phyloP scores from a whole-genome alignment of 2,113 vertebrate species.

The Panthera uncia region DNA sequence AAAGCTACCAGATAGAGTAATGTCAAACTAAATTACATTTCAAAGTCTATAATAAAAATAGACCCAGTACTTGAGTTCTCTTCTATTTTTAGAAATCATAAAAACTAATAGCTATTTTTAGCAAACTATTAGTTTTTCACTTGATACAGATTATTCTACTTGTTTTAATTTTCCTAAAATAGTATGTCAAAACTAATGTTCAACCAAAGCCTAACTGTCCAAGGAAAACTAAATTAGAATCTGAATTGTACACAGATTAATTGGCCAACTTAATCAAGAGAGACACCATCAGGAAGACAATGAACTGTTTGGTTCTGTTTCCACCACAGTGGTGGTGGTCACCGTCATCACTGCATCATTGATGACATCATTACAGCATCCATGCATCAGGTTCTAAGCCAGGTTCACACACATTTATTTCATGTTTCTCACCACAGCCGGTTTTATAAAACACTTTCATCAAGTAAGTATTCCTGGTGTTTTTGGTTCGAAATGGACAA shows the following conservation, averaged over 20 bases:
- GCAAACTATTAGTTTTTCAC: background rate
- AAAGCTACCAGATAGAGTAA: constrained; percentile 9
- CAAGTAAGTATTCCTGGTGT: background rate
- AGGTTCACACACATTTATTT: background rate
- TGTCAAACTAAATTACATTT: background rate
- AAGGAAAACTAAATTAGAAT: background rate
- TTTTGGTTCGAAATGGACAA: background rate
- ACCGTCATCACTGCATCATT: no score
- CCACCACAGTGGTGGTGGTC: no score
- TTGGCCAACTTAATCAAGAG: background rate
- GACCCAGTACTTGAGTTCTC: background rate
- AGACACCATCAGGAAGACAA: background rate
- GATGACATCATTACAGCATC: background rate
- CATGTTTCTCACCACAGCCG: background rate
- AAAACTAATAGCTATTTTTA: background rate
- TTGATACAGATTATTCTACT: background rate
- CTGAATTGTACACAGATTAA: background rate
- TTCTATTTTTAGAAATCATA: constrained; percentile 28
- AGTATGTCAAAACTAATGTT: background rate
- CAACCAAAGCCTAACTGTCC: background rate
- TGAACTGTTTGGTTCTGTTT: background rate
- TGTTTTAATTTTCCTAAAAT: background rate
- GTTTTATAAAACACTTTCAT: background rate
- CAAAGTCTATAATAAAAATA: constrained; percentile 12
- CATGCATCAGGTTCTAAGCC: no score